Base-by-base conservation (phyloP, 92 coral and sea anemone genomes). In the Porites divaricata region DNA sequence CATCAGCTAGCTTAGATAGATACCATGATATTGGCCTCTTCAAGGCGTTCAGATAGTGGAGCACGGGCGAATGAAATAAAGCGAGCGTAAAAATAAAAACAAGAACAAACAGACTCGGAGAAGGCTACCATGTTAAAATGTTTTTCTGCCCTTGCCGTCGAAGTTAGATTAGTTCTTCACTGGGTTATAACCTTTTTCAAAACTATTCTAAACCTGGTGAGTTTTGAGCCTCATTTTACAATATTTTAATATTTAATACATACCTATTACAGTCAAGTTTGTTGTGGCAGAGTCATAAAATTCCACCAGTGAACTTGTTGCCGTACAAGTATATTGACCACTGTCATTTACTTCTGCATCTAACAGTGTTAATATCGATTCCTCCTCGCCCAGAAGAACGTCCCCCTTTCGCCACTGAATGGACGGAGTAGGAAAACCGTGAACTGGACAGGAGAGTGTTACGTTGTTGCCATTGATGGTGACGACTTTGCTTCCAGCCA, bases 251-350 rank as follows among this genome's bases (percentile, higher is more conserved):
- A 4, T 35, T 35, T 35, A 75, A 25, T 21, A 56, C 93, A 24
- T 48, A 90, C 93, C 93, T 54, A 83, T 72, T 16, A 90, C 82
- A n/a, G 85, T 83, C 22, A 90, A 61, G 53, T 85, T 87, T 20
- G 95, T 79, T 22, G 56, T 63, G 23, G 73, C 81, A n/a, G 67
- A 52, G 23, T 84, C 88, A 16, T 10, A 48, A 62, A 77, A 54
- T 28, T 67, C 88, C 41, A 28, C 48, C 41, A 41, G 53, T 48
- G 90, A 73, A 68, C 91, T 94, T 54, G 86, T 66, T 52, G 98
- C 98, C 12, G 85, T 90, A 41, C 98, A 94, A 22, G 67, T 70
- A 74, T 94, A 94, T 25, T 53, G 83, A 24, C 95, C 95, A 26
- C 88, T 79, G 76, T 94, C 94, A 45, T 75, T 82, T 6, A 75